Evolutionary conservation across 2,113 vertebrate genomes (phyloP).

Genomic region (Dipodomys ordii): DNA sequence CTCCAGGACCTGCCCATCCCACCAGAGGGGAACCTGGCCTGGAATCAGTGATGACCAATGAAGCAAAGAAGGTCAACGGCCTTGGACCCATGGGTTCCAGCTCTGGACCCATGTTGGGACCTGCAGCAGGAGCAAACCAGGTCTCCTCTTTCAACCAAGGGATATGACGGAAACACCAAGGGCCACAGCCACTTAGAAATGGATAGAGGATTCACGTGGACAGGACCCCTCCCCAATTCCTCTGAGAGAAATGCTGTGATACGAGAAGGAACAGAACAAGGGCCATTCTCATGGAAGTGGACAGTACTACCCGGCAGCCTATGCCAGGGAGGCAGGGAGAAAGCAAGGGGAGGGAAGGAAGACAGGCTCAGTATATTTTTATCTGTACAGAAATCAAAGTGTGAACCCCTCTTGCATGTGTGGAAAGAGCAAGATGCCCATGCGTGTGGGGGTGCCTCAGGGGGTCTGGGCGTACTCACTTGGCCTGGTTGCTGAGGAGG

Average conservation of each 20-base stretch:
- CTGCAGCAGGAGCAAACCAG: not conserved
- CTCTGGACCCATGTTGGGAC: not conserved
- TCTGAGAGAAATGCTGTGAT: not conserved
- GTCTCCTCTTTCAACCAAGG: not conserved
- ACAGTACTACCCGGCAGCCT: not conserved
- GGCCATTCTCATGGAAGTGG: not conserved
- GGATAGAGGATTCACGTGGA: not conserved
- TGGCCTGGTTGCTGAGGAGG: conserved; percentile 97
- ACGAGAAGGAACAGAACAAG: not conserved
- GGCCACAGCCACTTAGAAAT: not conserved
- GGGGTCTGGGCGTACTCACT: conserved; percentile 87
- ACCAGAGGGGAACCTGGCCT: not conserved
- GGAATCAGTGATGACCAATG: not conserved
- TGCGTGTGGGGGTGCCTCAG: rapidly evolving
- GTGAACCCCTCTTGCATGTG: not conserved
- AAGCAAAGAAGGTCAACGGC: not conserved
- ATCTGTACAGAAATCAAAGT: not conserved
- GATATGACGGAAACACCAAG: not conserved
- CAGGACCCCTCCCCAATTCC: not conserved
- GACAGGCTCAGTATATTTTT: not conserved
- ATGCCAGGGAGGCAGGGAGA: not conserved
- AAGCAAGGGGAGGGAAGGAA: not conserved
- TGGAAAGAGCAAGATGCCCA: not conserved
- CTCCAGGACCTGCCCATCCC: not conserved
- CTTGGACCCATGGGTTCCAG: not conserved